Base-by-base conservation (phyloP, 2,797 vertebrate genomes). In the Platalea minor region DNA sequence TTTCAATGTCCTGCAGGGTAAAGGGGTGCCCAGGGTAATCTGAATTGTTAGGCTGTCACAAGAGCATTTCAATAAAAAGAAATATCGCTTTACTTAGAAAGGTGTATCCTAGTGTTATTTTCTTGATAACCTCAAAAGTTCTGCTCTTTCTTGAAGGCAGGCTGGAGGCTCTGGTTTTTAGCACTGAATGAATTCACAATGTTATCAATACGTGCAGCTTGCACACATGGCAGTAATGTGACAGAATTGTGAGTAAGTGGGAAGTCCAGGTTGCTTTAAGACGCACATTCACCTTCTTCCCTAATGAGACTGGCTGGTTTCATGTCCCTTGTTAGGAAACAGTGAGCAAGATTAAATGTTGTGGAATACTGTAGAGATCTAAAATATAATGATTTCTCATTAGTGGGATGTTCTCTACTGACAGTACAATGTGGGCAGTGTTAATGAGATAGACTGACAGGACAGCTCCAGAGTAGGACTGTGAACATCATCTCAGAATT, bases 11-110 rank as follows among this genome's bases (percentile, higher is more conserved):
- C 64, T 67, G 37, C n/a, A 72, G 43, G n/a, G 53, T 87, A 70
- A 80, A 17, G 9, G 31, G 21, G 25, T 37, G 26, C 18, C n/a
- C 4, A 3, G 5, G 7, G 13, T 39, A 53, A 50, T 73, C 51
- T 39, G 45, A 54, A 85, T 64, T 75, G 25, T n/a, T 51, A 85
- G 78, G 43, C 69, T 89, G 64, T 95, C 89, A 89, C 46, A 28
- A 76, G 50, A 92, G 54, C 92, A 70, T 76, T 60, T 74, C 63
- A 96, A 72, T 64, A 50, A 82, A 91, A 81, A 92, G 70, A 88
- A 94, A 76, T 78, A 75, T 59, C 82, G 93, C 88, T 94, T 90
- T 63, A 48, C 9, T 61, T 68, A 56, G 33, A 4, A 50, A 65
- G 7, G 26, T 24, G 7, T 50, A 50, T 23, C 5, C 7, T 61